A percentile compares a stretch with the other conserved stretches of the same genome.
Conservation (phyloP, 2,888 invertebrate genomes). For the Sipha maydis region DNA sequence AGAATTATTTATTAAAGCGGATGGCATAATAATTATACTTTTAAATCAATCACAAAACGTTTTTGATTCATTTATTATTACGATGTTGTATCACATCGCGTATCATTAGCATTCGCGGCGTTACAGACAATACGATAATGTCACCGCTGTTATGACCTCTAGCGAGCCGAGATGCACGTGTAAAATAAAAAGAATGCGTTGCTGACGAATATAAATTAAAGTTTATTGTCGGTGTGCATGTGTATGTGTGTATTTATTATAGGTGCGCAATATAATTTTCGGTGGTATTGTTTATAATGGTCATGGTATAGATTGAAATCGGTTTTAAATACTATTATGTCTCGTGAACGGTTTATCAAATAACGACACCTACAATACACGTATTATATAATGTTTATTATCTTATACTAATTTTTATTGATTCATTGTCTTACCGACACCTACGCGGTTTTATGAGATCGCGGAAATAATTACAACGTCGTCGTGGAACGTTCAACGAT, state of each 20-base stretch:
- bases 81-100: background rate
- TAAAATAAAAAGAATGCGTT: background rate
- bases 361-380: background rate
- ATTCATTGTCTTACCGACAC: background rate
- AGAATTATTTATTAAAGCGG: background rate
- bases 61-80: background rate
- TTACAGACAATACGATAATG: background rate
- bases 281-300: background rate
- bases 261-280: background rate
- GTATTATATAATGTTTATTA: background rate
- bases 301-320: background rate
- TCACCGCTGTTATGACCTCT: background rate
- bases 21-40: background rate
- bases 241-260: background rate
- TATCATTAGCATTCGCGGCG: constrained; percentile 6
- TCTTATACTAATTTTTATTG: background rate
- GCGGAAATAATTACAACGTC: background rate
- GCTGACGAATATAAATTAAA: background rate
- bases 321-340: background rate
- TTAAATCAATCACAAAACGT: background rate
- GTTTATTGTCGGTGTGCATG: background rate
- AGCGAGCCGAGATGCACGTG: background rate
- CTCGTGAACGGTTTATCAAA: background rate
- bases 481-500: too few relatives aligned
- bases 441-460: background rate